Evolutionary conservation across 2,888 invertebrate genomes (phyloP).

Genomic region (Lumbricus terrestris): DNA sequence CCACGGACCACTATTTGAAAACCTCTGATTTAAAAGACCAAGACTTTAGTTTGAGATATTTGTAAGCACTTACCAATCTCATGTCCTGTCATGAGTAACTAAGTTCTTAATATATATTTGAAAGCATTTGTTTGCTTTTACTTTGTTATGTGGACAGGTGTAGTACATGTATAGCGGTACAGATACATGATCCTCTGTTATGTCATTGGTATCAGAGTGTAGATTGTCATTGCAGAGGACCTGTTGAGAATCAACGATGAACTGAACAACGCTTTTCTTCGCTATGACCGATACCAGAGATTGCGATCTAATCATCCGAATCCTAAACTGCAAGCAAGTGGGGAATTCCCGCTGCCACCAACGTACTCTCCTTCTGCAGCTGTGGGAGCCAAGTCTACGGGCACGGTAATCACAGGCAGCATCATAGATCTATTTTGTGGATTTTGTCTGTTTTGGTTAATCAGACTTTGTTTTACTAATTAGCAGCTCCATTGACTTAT

Average conservation of each 20-base stretch:
- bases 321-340: neutral
- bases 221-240: slow-evolving; percentile 67
- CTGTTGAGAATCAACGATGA: slow-evolving; percentile 91
- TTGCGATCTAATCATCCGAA: slow-evolving; percentile 39
- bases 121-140: neutral
- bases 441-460: neutral
- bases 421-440: neutral
- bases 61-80: neutral
- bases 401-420: neutral
- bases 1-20: no score
- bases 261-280: slow-evolving; percentile 88
- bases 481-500: neutral
- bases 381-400: neutral
- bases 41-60: neutral
- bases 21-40: no score
- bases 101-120: neutral
- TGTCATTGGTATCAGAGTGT: neutral
- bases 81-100: neutral
- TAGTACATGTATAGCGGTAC: no score
- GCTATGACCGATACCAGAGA: slow-evolving; percentile 64
- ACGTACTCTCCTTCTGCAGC: neutral
- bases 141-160: no score
- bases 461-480: neutral
- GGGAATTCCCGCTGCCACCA: neutral
- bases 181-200: neutral